Percentiles rank a stretch among this genome's conserved stretches.
Conservation (phyloP, 2,797 vertebrate genomes). For the Crax fasciolata region DNA sequence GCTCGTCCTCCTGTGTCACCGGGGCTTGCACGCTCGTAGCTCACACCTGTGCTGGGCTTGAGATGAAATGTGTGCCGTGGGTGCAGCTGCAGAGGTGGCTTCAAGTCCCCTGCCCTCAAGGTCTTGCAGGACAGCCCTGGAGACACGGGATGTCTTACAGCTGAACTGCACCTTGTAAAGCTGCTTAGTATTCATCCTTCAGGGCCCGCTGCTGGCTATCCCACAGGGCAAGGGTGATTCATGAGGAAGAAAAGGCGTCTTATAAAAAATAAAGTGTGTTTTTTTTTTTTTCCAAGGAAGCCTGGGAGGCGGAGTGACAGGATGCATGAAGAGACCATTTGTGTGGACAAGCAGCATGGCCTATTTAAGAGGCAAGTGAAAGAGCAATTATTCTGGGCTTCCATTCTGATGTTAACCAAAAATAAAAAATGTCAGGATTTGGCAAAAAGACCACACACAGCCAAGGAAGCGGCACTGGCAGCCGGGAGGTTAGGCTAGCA, state of each 20-base stretch:
- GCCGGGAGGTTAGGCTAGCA: rapidly evolving
- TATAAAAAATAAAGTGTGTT: background rate
- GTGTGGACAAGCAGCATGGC: conserved; percentile 15
- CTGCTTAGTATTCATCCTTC: conserved; percentile 32
- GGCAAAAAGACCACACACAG: conserved; percentile 47
- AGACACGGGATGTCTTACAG: background rate
- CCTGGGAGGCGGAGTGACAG: conserved; percentile 6
- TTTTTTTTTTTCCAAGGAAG: background rate
- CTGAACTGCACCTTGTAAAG: conserved; percentile 38
- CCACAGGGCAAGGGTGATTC: conserved; percentile 18
- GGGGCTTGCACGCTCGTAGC: background rate
- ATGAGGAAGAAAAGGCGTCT: conserved; percentile 18
- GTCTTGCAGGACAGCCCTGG: background rate
- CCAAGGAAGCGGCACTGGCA: background rate
- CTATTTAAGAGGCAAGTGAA: conserved; percentile 63
- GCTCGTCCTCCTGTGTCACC: rapidly evolving
- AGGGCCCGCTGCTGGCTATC: background rate
- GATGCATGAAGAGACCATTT: conserved; percentile 43
- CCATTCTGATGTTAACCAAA: conserved; percentile 50
- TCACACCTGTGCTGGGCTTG: background rate
- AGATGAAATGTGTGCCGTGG: rapidly evolving
- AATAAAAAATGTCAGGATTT: background rate
- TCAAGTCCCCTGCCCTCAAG: background rate
- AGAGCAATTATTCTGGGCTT: conserved; percentile 54
- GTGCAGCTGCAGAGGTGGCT: background rate